Evolutionary conservation across 2,797 vertebrate species (phyloP).

Genomic region (Chaenodraco wilsoni): DNA sequence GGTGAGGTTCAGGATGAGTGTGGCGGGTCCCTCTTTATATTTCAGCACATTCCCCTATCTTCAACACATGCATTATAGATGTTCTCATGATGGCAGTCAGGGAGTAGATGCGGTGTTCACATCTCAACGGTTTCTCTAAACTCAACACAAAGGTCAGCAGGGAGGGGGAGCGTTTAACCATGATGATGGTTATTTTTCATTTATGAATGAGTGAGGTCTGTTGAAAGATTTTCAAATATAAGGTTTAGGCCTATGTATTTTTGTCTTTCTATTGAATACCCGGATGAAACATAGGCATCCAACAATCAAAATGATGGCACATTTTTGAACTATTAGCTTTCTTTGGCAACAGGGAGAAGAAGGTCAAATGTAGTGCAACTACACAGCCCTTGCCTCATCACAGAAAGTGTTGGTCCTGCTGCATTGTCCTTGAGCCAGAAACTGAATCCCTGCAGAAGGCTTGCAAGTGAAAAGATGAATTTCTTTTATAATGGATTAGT

Average conservation of each 20-base stretch:
- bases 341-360: conserved; percentile 17
- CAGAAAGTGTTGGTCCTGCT: conserved; percentile 15
- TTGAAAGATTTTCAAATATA: conserved; percentile 47
- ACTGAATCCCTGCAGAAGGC: conserved; percentile 19
- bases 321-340: background rate
- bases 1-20: conserved; percentile 55
- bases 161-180: conserved; percentile 55
- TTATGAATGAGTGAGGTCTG: conserved; percentile 61
- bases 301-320: background rate
- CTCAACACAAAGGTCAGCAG: conserved; percentile 49
- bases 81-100: conserved; percentile 52
- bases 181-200: conserved; percentile 52
- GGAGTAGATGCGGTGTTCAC: conserved; percentile 62
- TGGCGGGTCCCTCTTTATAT: conserved; percentile 54
- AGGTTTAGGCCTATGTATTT: conserved; percentile 22
- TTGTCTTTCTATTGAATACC: conserved; percentile 9
- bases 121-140: conserved; percentile 64
- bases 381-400: conserved; percentile 11
- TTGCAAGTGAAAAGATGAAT: conserved; percentile 12
- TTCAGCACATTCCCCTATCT: conserved; percentile 69
- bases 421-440: conserved; percentile 37
- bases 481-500: conserved; percentile 2
- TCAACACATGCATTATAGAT: conserved; percentile 80
- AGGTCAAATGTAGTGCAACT: background rate
- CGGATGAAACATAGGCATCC: background rate